A percentile compares a stretch with the other conserved stretches of the same genome.
Conservation (phyloP, 2,113 vertebrate genomes). For the Oncorhynchus gorbuscha region DNA sequence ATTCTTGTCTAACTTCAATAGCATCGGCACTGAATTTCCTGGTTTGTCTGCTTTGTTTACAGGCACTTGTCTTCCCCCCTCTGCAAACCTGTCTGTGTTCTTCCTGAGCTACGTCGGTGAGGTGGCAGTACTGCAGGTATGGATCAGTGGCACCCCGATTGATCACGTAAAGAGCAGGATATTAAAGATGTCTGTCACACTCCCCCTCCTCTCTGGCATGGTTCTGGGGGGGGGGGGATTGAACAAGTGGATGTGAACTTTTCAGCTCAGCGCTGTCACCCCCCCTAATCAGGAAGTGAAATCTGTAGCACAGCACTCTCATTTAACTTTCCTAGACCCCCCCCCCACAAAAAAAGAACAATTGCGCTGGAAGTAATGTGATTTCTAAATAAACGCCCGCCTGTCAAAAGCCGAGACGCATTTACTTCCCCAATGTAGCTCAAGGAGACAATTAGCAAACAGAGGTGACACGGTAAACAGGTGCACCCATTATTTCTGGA, state of each 20-base stretch:
- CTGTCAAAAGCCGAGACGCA: conserved; percentile 90
- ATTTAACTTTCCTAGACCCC: conserved; percentile 81
- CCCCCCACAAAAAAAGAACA: neutral
- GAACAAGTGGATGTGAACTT: conserved; percentile 83
- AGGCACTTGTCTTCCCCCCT: conserved; percentile 66
- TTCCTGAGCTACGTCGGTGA: conserved; percentile 52
- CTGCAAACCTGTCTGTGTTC: conserved; percentile 68
- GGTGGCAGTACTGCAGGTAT: conserved; percentile 69
- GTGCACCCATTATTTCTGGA: conserved; percentile 98
- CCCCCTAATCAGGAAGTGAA: conserved; percentile 82
- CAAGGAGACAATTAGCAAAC: conserved; percentile 99
- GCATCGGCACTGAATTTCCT: conserved; percentile 61
- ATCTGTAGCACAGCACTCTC: conserved; percentile 88
- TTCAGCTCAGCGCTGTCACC: conserved; percentile 77
- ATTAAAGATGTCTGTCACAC: conserved; percentile 86
- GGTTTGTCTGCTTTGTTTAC: conserved; percentile 68
- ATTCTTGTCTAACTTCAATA: conserved; percentile 63
- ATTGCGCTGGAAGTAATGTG: conserved; percentile 81
- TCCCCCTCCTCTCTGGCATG: conserved; percentile 61
- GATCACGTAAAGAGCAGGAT: conserved; percentile 75
- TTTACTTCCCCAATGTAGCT: conserved; percentile 93
- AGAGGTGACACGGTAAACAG: conserved; percentile 99
- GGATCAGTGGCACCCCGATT: conserved; percentile 62
- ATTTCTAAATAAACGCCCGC: conserved; percentile 92
- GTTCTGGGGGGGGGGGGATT: neutral